A percentile compares a stretch with the other conserved stretches of the same genome.
Conservation (phyloP, 1,140 invertebrate genomes). For the Episyrphus balteatus region DNA sequence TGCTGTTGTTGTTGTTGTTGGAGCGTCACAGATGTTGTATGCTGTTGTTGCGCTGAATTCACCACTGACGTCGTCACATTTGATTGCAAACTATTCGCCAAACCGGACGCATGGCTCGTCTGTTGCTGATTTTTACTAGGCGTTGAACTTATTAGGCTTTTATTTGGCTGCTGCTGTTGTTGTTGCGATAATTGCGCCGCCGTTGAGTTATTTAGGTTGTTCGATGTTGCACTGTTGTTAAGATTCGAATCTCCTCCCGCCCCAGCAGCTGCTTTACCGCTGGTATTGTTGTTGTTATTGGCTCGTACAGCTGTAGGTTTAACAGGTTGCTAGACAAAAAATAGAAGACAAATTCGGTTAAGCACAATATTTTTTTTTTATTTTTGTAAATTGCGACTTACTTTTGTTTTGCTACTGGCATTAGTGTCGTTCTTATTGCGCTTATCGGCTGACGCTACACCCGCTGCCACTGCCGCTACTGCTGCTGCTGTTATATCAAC, state of each 20-base stretch:
- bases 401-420: slow-evolving; percentile 30
- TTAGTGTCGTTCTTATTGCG: slow-evolving; percentile 47
- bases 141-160: slow-evolving; percentile 32
- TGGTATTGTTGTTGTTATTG: slow-evolving; percentile 43
- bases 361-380: background rate
- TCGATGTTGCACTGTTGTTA: slow-evolving; percentile 5
- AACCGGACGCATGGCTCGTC: slow-evolving; percentile 7
- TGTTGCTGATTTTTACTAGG: slow-evolving; percentile 30
- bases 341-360: slow-evolving; percentile 3
- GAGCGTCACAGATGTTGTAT: background rate
- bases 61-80: background rate
- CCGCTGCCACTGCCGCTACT: slow-evolving; percentile 43
- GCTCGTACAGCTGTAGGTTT: slow-evolving; percentile 63
- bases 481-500: slow-evolving; percentile 45
- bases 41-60: background rate
- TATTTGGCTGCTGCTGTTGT: slow-evolving; percentile 24
- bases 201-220: slow-evolving; percentile 11
- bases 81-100: background rate
- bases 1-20: slow-evolving; percentile 8
- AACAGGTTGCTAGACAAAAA: slow-evolving; percentile 45
- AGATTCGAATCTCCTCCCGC: slow-evolving; percentile 11
- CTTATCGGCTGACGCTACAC: slow-evolving; percentile 56
- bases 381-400: slow-evolving; percentile 8
- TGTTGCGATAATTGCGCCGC: slow-evolving; percentile 11
- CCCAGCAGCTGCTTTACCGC: slow-evolving; percentile 32